A percentile compares a stretch with the other conserved stretches of the same genome.
Evolutionary conservation across 1,140 invertebrate species (phyloP).

Genomic region (Hyles euphorbiae): DNA sequence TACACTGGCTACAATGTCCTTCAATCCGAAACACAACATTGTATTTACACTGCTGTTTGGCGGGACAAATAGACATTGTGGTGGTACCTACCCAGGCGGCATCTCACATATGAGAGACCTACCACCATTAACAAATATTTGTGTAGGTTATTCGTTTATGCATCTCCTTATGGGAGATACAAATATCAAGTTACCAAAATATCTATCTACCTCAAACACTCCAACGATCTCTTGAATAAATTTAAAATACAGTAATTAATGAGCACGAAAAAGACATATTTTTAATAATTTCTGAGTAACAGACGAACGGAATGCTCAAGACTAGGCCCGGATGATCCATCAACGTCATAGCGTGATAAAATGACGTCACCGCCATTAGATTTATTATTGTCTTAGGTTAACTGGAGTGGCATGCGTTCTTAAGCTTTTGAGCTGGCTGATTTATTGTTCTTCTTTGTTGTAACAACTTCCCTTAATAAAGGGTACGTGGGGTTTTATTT

Average conservation of each 20-base stretch:
- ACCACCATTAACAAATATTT: too few species aligned
- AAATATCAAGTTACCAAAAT: too few species aligned
- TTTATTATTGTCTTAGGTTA: constrained; percentile 53
- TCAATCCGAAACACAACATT: too few species aligned
- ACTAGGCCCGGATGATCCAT: constrained; percentile 44
- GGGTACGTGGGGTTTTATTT: not conserved
- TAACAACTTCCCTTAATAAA: not conserved
- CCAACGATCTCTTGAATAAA: too few species aligned
- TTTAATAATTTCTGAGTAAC: constrained; percentile 34
- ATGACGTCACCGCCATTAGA: constrained; percentile 50
- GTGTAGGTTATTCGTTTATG: too few species aligned
- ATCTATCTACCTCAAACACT: too few species aligned
- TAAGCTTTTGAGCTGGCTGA: constrained; percentile 24
- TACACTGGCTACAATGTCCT: too few species aligned
- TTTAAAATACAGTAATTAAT: constrained; percentile 14
- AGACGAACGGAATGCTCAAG: constrained; percentile 50
- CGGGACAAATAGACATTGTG: too few species aligned
- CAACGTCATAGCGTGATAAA: constrained; percentile 47
- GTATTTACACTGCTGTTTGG: too few species aligned
- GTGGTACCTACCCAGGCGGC: too few species aligned
- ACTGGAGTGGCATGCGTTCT: constrained; percentile 36
- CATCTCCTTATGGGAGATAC: too few species aligned
- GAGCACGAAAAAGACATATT: constrained; percentile 24
- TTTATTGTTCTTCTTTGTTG: constrained; percentile 21
- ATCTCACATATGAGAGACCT: too few species aligned